Conservation (phyloP, 2,113 vertebrate genomes). For the Microtus richardsoni region DNA sequence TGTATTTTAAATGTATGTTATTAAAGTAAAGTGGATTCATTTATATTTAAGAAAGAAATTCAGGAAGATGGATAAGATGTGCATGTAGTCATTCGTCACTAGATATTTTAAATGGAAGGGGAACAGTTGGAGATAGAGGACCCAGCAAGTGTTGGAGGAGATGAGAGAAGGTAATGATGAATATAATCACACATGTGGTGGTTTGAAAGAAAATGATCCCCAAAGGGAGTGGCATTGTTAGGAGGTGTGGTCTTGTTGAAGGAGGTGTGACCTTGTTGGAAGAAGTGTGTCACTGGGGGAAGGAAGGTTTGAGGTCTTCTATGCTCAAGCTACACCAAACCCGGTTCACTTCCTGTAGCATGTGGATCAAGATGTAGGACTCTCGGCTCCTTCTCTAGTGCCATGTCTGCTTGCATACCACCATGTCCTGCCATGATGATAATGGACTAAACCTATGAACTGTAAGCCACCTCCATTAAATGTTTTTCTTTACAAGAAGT, state of each 20-base stretch:
- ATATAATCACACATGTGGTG: not conserved
- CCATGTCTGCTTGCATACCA: not conserved
- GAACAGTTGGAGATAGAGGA: not conserved
- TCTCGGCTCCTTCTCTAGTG: not conserved
- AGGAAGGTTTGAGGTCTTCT: not conserved
- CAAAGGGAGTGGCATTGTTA: not conserved
- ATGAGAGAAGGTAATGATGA: not conserved
- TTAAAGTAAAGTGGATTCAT: slow-evolving; percentile 16
- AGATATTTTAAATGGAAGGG: not conserved
- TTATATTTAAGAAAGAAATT: slow-evolving; percentile 36
- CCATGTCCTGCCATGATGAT: not conserved
- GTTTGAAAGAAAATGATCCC: not conserved
- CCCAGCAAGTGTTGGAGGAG: not conserved
- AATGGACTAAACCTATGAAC: not conserved
- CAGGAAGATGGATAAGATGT: not conserved
- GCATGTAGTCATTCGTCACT: not conserved
- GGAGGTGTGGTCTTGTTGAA: not conserved
- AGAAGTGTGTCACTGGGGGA: not conserved
- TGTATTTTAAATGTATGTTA: slow-evolving; percentile 34
- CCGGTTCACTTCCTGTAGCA: not conserved
- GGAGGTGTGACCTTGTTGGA: not conserved
- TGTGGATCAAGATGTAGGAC: not conserved
- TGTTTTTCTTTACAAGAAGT: not conserved
- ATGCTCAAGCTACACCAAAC: not conserved
- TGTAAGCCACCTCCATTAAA: not conserved